Evolutionary conservation across 2,888 invertebrate genomes (phyloP).

Genomic region (Stenolophus ochropezus): DNA sequence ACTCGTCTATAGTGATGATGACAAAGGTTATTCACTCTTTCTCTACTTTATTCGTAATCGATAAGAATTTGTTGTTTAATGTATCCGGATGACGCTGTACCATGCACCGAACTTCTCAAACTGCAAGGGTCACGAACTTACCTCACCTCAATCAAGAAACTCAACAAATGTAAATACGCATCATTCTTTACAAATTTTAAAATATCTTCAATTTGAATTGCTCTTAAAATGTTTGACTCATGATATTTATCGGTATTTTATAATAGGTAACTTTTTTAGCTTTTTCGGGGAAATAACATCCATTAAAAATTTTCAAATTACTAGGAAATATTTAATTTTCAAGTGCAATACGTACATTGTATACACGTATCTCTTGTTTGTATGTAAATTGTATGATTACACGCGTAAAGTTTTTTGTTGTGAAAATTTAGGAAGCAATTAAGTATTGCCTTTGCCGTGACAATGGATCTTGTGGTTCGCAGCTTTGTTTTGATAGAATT

Average conservation of each 20-base stretch:
- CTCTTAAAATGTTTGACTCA: no score
- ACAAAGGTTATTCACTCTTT: constrained; percentile 35
- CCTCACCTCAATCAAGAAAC: neutral
- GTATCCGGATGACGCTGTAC: constrained; percentile 26
- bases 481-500: constrained; percentile 43
- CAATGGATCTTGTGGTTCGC: constrained; percentile 33
- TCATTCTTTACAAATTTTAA: no score
- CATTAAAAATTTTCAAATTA: neutral
- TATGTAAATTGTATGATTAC: neutral
- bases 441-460: constrained; percentile 3
- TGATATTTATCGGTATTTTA: no score
- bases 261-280: no score
- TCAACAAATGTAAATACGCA: neutral
- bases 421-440: constrained; percentile 37
- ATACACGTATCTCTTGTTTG: no score
- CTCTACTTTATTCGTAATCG: constrained; percentile 23
- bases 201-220: no score
- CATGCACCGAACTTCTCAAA: constrained; percentile 26
- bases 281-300: no score
- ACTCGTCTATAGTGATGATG: constrained; percentile 6
- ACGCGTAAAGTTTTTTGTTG: constrained; percentile 4
- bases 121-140: constrained; percentile 40
- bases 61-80: constrained; percentile 33
- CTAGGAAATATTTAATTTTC: neutral
- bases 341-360: neutral